Evolutionary conservation across 2,113 vertebrate genomes (phyloP), one percentile per base, ranked within the genome.

Genomic region (Zosterops pallidus): DNA sequence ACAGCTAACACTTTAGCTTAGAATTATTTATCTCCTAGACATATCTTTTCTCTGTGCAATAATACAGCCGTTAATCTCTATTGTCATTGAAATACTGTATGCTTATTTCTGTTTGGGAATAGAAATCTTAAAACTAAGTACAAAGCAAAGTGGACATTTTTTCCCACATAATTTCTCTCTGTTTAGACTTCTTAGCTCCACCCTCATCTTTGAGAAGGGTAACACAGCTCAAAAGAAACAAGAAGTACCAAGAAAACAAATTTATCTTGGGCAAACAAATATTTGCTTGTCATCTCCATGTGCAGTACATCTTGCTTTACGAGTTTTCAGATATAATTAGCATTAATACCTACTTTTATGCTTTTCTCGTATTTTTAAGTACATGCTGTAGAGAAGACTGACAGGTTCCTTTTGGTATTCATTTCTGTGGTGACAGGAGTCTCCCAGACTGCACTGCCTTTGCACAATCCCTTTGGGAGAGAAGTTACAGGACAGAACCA

Each of bases 271-370:
- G 29, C 49, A 92, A 91, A 78, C 14, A 68, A 82, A 77, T 31
- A 44, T 78, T 94, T 94, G 60, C 47, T 82, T 91, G 60, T 77
- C 68, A 56, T 82, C 33, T 91, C 33, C 21, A 28, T 56, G 33
- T 63, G 60, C 24, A 52, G 69, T 64, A 39, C 75, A 87, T 78
- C 77, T 89, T 23, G 74, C 52, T 91, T 79, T 96, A 64, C 49
- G 15, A 75, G 87, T 95, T 94, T 91, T 63, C 74, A 82, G 44
- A 76, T 70, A 75, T 55, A 64, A 71, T 67, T 91, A 86, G 47
- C 39, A 21, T 49, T 78, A 94, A 68, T 87, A 89, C 18, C 41
- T 76, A 63, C 12, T 87, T 92, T 79, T 78, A 79, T 64, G 16
- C 56, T 84, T 84, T 91, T 95, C 44, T 75, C 47, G 41, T 79